phyloP scores from a whole-genome alignment of 2,113 vertebrate genomes.

The Trichomycterus rosablanca region DNA sequence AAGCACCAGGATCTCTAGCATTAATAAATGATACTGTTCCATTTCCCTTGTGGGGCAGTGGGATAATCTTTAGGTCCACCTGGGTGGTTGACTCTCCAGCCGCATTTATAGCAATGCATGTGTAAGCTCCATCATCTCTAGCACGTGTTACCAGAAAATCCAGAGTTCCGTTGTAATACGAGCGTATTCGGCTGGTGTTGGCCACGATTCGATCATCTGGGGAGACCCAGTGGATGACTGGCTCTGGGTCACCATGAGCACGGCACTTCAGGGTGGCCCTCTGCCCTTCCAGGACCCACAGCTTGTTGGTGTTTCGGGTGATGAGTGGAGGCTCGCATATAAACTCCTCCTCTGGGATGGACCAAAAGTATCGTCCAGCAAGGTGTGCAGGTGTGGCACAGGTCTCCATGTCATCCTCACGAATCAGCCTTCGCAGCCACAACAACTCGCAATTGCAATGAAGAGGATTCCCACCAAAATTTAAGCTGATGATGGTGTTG shows the following conservation, averaged over 20 bases:
- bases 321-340: constrained; percentile 87
- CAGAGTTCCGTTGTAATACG: constrained; percentile 84
- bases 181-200: constrained; percentile 78
- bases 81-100: constrained; percentile 82
- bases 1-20: constrained; percentile 63
- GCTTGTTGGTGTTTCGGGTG: constrained; percentile 82
- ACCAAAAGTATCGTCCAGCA: constrained; percentile 86
- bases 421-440: constrained; percentile 78
- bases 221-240: constrained; percentile 86
- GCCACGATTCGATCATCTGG: constrained; percentile 82
- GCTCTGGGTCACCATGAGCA: constrained; percentile 81
- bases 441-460: constrained; percentile 90
- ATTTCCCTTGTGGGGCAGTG: constrained; percentile 79
- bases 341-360: constrained; percentile 87
- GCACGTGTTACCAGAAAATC: constrained; percentile 80
- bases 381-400: constrained; percentile 79
- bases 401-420: constrained; percentile 85
- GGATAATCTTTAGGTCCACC: constrained; percentile 83
- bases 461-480: constrained; percentile 85
- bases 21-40: constrained; percentile 54
- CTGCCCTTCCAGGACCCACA: constrained; percentile 88
- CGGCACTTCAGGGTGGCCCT: constrained; percentile 79
- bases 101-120: constrained; percentile 86
- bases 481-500: constrained; percentile 75
- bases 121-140: constrained; percentile 80